A percentile compares a stretch with the other conserved stretches of the same genome.
Evolutionary conservation across 1,140 invertebrate genomes (phyloP).

Genomic region (Pachyrhynchus sulphureomaculatus): DNA sequence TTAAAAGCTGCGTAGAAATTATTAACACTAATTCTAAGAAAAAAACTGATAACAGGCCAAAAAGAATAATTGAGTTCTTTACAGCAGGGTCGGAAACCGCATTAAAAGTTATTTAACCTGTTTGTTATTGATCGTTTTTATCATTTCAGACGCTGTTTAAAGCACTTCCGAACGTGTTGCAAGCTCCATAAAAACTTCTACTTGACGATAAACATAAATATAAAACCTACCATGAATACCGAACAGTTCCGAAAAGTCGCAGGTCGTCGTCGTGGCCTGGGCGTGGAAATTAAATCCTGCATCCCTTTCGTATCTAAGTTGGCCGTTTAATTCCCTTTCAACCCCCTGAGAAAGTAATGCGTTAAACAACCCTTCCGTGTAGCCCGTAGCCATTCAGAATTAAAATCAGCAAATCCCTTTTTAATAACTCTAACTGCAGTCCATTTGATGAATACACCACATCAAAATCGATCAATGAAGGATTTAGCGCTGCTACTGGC

Average conservation of each 20-base stretch:
- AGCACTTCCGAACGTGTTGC: not conserved
- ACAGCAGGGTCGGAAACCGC: too few relatives aligned
- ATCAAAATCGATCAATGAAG: not conserved
- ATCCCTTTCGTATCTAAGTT: conserved; percentile 13
- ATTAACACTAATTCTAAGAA: too few relatives aligned
- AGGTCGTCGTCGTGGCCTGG: conserved; percentile 16
- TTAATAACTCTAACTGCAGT: conserved; percentile 10
- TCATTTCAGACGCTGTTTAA: too few relatives aligned
- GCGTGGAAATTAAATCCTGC: conserved; percentile 17
- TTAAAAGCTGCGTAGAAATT: too few relatives aligned
- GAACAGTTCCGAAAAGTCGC: conserved; percentile 25
- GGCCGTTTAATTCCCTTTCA: not conserved
- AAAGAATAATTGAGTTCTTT: too few relatives aligned
- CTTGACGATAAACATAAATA: not conserved
- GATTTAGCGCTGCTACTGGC: too few relatives aligned
- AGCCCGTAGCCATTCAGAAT: conserved; percentile 13
- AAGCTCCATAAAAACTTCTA: too few relatives aligned
- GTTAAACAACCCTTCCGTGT: conserved; percentile 22
- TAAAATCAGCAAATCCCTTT: conserved; percentile 9
- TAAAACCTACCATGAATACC: conserved; percentile 12
- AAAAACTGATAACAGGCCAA: too few relatives aligned
- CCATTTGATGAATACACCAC: not conserved
- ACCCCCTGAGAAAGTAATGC: not conserved
- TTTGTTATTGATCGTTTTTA: too few relatives aligned
- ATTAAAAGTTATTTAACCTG: too few relatives aligned